Evolutionary conservation across 2,113 vertebrate genomes (phyloP).

Genomic region (Astur gentilis): DNA sequence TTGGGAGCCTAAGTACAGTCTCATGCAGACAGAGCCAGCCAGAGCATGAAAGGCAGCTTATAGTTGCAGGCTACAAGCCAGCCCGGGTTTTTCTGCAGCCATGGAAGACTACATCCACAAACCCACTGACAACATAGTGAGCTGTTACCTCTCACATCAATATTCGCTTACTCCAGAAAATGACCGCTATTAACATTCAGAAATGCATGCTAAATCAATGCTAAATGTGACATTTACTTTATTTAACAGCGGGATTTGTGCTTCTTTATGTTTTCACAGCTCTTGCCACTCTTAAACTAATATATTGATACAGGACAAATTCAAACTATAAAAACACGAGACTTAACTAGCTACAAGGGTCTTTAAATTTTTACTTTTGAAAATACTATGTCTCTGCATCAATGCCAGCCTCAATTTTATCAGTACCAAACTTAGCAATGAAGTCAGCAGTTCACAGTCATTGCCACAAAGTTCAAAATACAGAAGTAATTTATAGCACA

Average conservation of each 20-base stretch:
- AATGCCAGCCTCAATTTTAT: not conserved
- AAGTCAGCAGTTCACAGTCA: not conserved
- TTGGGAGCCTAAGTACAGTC: not conserved
- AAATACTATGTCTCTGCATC: not conserved
- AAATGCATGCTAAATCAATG: not conserved
- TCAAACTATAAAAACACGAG: not conserved
- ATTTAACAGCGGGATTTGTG: not conserved
- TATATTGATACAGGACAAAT: not conserved
- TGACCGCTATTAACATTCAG: not conserved
- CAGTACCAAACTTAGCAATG: not conserved
- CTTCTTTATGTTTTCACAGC: not conserved
- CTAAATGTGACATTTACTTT: not conserved
- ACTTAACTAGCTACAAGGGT: not conserved
- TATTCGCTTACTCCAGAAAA: not conserved
- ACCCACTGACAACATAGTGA: rapidly evolving
- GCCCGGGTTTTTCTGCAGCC: not conserved
- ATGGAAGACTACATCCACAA: not conserved
- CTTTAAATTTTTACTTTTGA: not conserved
- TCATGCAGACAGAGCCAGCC: not conserved
- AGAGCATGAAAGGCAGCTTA: not conserved
- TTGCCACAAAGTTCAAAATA: not conserved
- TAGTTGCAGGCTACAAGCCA: not conserved
- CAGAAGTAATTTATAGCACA: not conserved
- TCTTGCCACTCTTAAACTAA: not conserved
- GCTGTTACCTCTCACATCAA: not conserved